phyloP scores from a whole-genome alignment of 2,113 vertebrate genomes.

The Perccottus glenii region DNA sequence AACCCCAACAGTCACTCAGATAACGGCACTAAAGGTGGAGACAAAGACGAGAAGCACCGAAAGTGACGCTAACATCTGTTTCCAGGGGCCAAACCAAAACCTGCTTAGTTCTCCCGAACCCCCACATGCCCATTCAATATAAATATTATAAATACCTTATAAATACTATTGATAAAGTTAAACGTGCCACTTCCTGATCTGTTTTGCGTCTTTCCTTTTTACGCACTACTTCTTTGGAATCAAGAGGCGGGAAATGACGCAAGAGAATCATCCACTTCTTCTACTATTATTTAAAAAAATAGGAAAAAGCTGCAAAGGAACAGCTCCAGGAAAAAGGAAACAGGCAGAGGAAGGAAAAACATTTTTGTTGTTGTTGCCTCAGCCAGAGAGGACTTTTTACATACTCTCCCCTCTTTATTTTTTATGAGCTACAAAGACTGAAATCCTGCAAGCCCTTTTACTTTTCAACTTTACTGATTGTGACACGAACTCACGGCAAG shows the following conservation, averaged over 20 bases:
- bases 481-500: constrained; percentile 64
- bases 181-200: constrained; percentile 82
- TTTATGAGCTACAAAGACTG: constrained; percentile 89
- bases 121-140: constrained; percentile 63
- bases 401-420: constrained; percentile 75
- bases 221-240: constrained; percentile 77
- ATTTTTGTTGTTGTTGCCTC: constrained; percentile 61
- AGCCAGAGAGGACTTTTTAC: constrained; percentile 86
- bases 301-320: constrained; percentile 78
- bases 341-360: not conserved
- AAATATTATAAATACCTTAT: constrained; percentile 83
- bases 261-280: constrained; percentile 56
- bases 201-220: constrained; percentile 76
- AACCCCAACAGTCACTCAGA: constrained; percentile 98
- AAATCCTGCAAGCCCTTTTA: constrained; percentile 87
- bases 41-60: constrained; percentile 99
- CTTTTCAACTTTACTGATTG: constrained; percentile 90
- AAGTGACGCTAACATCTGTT: constrained; percentile 84
- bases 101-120: constrained; percentile 7
- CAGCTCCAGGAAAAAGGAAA: constrained; percentile 71
- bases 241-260: constrained; percentile 57
- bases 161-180: constrained; percentile 83
- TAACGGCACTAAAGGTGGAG: constrained; percentile 94
- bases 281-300: constrained; percentile 50
- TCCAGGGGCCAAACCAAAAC: constrained; percentile 28